These are phyloP conservation scores for Lasioglossum pauxillum DNA, from an alignment of 2,888 invertebrate genomes.

Conservation along the genomic window DNA sequence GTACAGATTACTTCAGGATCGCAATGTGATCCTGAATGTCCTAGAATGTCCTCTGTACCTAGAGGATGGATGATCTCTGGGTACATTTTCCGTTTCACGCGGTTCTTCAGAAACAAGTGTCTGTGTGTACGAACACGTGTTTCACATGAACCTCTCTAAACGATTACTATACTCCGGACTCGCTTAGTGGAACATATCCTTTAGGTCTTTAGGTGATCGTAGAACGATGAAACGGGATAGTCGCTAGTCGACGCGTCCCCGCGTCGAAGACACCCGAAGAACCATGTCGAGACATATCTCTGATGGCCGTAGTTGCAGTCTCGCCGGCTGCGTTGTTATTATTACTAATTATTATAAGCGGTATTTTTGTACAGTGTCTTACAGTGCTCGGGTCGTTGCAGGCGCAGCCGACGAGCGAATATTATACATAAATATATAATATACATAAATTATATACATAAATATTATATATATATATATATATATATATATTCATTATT, in stretches of 20 bases:
- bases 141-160: background rate
- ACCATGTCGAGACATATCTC: slow-evolving; percentile 81
- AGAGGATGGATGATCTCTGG: no score
- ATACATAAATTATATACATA: slow-evolving; percentile 34
- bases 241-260: slow-evolving; percentile 41
- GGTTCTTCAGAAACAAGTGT: background rate
- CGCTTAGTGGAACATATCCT: slow-evolving; percentile 60
- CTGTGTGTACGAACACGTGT: background rate
- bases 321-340: slow-evolving; percentile 77
- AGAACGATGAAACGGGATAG: slow-evolving; percentile 56
- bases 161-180: slow-evolving; percentile 55
- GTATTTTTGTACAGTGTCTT: slow-evolving; percentile 83
- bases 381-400: slow-evolving; percentile 79
- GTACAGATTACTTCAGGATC: background rate
- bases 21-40: background rate
- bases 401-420: slow-evolving; percentile 76
- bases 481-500: slow-evolving; percentile 63
- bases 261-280: slow-evolving; percentile 68
- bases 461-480: slow-evolving; percentile 33
- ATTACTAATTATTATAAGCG: slow-evolving; percentile 78
- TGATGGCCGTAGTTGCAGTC: slow-evolving; percentile 70
- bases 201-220: slow-evolving; percentile 60
- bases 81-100: background rate
- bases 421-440: slow-evolving; percentile 20
- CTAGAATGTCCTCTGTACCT: no score